Base-by-base conservation (phyloP, 2,113 vertebrate genomes). In the Scomber japonicus region DNA sequence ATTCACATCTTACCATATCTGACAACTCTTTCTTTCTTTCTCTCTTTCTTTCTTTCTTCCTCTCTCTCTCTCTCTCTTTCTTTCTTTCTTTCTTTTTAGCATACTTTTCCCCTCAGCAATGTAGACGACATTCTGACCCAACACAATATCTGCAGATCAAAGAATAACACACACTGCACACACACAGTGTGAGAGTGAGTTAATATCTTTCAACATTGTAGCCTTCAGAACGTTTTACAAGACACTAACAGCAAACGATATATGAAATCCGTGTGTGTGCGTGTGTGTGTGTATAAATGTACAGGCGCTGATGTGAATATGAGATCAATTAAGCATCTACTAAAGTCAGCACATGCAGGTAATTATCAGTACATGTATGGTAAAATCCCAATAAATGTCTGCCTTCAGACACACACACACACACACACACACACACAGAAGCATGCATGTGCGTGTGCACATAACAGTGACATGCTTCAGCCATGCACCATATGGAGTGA, bases 401-500 rank as follows among this genome's bases (percentile, higher is more conserved):
- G 19, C 16, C 30, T 46, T 27, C 24, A 27, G 24, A 27, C 24
- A 61, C 5, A 69, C 15, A 24, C 57, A 53, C 3, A 46, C 50
- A 44, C 49, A 45, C 27, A 48, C 16, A 49, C 49, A 11, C 46
- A 71, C 7, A 44, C 44, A n/a, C 27, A 66, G 4, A 51, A 19
- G 21, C 53, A 45, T 54, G 53, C 19, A 71, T 54, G 62, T 62
- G 14, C 16, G 64, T 54, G 46, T 45, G 16, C 6, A 70, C n/a
- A 56, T 16, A 81, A 45, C 73, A 74, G 71, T 70, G 70, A 85
- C 79, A 66, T 69, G 78, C 73, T 60, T 80, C 67, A 55, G 31
- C 77, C 80, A 78, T 87, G 72, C 54, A 15, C 84, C 76, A 88
- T 78, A 78, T 88, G 81, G 75, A 83, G 30, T 27, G 30, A 74